Base-by-base conservation (phyloP, 1,140 invertebrate genomes). In the Dryas iulia region DNA sequence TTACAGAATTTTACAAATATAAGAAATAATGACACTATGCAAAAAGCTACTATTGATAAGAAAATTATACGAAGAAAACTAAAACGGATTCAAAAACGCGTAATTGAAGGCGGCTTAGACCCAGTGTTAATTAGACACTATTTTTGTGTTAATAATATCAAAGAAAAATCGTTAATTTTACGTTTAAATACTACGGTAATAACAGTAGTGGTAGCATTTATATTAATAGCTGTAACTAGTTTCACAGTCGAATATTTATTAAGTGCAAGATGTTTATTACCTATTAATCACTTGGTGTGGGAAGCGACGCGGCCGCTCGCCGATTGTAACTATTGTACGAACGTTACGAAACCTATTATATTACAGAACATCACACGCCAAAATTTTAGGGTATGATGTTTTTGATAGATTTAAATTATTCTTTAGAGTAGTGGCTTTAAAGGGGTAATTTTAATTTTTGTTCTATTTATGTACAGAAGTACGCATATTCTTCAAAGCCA, bases 231-330 rank as follows among this genome's bases (percentile, higher is more conserved):
- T 35, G 53, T 84, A 74, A 68, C 78, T 52, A 64, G 74, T 35
- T 78, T 64, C 57, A 73, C 72, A 60, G 63, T 81, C 8, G 77
- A 86, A 67, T 82, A 75, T 78, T 66, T 93, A 59, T 72, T 93
- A 62, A 93, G 93, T 54, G 93, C 94, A 63, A 93, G 95, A 76
- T 97, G 97, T 87, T 83, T 97, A 58, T 76, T 98, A 75, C 94
- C 95, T 68, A 97, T 96, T 86, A 97, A 97, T 91, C 96, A 96
- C 79, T 92, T 98, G 52, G 92, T 97, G 28, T 97, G 96, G 95
- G 97, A 98, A 91, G 95, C 96, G 39, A 96, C 96, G 10, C 92
- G 97, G 66, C 97, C 97, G 11, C 92, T 96, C n/a, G 95, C 96
- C 5, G 94, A 97, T 83, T 98, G 97, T 82, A 90, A 92, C 69